These are phyloP conservation scores for Otocyon megalotis DNA, from an alignment of 2,113 vertebrate species.

Conservation along the genomic window DNA sequence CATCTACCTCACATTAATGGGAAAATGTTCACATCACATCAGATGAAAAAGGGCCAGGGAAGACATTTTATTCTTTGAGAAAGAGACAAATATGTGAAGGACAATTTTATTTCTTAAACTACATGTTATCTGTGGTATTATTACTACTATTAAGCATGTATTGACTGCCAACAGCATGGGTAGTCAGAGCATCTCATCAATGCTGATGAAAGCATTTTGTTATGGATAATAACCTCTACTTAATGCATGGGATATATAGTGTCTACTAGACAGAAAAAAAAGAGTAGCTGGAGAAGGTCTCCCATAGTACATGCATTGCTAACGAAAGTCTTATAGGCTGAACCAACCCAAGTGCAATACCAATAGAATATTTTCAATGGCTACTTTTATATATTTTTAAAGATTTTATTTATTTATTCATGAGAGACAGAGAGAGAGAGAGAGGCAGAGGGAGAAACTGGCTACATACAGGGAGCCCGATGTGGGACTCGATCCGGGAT, in stretches of 20 bases:
- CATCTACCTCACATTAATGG: background rate
- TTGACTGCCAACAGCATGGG: background rate
- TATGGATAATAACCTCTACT: conserved; percentile 13
- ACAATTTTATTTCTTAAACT: conserved; percentile 55
- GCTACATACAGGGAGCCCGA: too few relatives aligned
- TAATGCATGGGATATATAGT: background rate
- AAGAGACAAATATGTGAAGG: conserved; percentile 30
- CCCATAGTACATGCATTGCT: background rate
- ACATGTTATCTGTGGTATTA: background rate
- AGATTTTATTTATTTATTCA: too few relatives aligned
- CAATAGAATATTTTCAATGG: background rate
- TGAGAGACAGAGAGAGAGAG: too few relatives aligned
- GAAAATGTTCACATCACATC: background rate
- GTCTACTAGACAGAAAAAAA: background rate
- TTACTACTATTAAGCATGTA: conserved; percentile 48
- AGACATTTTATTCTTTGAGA: conserved; percentile 58
- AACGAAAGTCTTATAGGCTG: background rate
- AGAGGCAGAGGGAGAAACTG: too few relatives aligned
- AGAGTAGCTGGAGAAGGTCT: background rate
- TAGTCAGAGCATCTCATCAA: background rate
- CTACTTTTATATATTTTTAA: background rate
- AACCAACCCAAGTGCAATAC: background rate
- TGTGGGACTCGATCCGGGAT: too few relatives aligned
- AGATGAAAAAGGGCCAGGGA: background rate
- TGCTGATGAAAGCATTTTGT: conserved; percentile 37